Evolutionary conservation across 2,888 invertebrate species (phyloP), one percentile per base, ranked within the genome.

Genomic region (Chaetogeoica ovagalla): DNA sequence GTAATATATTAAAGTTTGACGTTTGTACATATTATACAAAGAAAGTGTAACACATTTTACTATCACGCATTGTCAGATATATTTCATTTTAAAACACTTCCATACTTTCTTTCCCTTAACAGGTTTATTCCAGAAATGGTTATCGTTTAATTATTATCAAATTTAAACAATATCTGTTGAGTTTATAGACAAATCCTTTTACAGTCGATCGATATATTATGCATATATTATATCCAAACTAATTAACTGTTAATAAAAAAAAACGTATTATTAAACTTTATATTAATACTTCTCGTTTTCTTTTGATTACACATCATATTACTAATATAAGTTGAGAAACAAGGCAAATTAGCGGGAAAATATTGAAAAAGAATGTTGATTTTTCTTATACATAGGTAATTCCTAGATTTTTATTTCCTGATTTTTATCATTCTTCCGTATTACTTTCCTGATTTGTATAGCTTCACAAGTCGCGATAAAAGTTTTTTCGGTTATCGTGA

Each of bases 111-210:
- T 60, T 23, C 52, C 62, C n/a, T 30, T 11, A 48, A 13, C n/a
- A 30, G 72, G 48, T 37, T 21, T 11, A 5, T 39, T 65, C 74
- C 15, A 17, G 11, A 17, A 65, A 57, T 11, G 55, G 74, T 65
- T 65, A 57, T 63, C 74, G 17, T 39, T 72, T 17, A n/a, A 37
- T 55, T 19, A 21, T 48, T 39, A 74, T 74, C 65, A 7, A 37
- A 65, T 74, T 9, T 52, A 39, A 65, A 39, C 7, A 21, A 39
- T 72, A 60, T 52, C 4, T 23, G 48, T 60, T 23, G n/a, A 60
- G 8, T 30, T 23, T 17, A 19, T 72, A 48, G 9, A 39, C 19
- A 30, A 43, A 62, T 72, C 13, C 15, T 30, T 13, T 7, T 62
- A 17, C 15, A n/a, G 43, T 11, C 19, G 55, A 55, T 6, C 19